phyloP scores from a whole-genome alignment of 2,797 vertebrate genomes.

The Okamejei kenojei region DNA sequence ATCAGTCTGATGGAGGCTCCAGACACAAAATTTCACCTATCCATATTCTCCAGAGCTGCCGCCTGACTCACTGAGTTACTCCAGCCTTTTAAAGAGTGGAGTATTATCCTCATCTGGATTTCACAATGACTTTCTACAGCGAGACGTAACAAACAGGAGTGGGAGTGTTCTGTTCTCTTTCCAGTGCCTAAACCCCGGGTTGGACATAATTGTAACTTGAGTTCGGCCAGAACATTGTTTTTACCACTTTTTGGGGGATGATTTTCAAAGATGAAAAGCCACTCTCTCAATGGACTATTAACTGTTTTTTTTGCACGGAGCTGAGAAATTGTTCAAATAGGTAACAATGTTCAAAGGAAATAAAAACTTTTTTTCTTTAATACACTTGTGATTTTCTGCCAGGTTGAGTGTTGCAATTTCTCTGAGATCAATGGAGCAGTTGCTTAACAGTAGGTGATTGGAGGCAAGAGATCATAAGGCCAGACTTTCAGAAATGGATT shows the following conservation, averaged over 20 bases:
- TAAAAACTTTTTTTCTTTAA: background rate
- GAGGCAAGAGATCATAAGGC: too few relatives aligned
- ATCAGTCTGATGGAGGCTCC: too few relatives aligned
- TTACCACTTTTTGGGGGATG: background rate
- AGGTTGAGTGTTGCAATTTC: background rate
- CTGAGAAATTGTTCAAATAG: background rate
- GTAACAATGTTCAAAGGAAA: background rate
- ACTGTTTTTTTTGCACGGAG: background rate
- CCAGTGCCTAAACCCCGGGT: background rate
- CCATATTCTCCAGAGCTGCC: too few relatives aligned
- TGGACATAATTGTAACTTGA: background rate
- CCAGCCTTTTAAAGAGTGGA: too few relatives aligned
- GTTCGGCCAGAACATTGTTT: background rate
- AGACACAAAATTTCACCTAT: too few relatives aligned
- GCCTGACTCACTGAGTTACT: too few relatives aligned
- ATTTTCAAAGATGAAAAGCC: background rate
- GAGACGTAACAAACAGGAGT: background rate
- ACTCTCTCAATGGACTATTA: background rate
- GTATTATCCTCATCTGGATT: background rate
- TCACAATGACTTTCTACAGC: background rate
- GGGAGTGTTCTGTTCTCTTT: background rate
- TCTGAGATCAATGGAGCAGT: background rate
- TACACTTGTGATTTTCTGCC: background rate
- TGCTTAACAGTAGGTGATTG: too few relatives aligned
- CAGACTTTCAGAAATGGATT: too few relatives aligned